Percentiles rank a stretch among this genome's conserved stretches.
phyloP scores from a whole-genome alignment of 2,888 invertebrate species.

The Megalurothrips usitatus region DNA sequence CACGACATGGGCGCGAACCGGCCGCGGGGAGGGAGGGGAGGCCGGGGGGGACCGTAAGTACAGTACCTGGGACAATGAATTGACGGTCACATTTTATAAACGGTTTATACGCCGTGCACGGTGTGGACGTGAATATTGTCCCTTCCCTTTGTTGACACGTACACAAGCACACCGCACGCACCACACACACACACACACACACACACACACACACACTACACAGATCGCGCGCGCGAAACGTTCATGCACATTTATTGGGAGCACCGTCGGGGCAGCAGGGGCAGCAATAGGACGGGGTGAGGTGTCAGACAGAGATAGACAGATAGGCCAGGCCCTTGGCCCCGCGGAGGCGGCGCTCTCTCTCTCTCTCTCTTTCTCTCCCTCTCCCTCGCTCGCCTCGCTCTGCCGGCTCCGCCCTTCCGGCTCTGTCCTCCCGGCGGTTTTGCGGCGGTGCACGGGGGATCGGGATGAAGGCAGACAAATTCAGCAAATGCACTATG shows the following conservation, averaged over 20 bases:
- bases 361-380: no score
- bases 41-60: constrained; percentile 27
- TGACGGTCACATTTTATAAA: background rate
- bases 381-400: constrained; percentile 32
- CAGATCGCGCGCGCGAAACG: background rate
- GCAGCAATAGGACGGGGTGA: no score
- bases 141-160: background rate
- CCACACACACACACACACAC: background rate
- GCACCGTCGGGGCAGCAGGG: no score
- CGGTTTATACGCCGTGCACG: background rate
- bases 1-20: background rate
- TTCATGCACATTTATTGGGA: background rate
- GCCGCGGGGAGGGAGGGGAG: constrained; percentile 28
- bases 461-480: background rate
- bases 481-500: background rate
- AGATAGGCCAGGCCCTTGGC: no score
- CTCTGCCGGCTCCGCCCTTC: constrained; percentile 33
- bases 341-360: no score
- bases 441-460: no score
- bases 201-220: background rate
- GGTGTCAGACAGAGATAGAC: no score
- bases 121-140: background rate
- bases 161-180: background rate
- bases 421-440: constrained; percentile 30
- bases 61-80: background rate